A percentile compares a stretch with the other conserved stretches of the same genome.
These are phyloP conservation scores for Zaprionus bogoriensis DNA, from an alignment of 2,888 invertebrate genomes.

Conservation along the genomic window DNA sequence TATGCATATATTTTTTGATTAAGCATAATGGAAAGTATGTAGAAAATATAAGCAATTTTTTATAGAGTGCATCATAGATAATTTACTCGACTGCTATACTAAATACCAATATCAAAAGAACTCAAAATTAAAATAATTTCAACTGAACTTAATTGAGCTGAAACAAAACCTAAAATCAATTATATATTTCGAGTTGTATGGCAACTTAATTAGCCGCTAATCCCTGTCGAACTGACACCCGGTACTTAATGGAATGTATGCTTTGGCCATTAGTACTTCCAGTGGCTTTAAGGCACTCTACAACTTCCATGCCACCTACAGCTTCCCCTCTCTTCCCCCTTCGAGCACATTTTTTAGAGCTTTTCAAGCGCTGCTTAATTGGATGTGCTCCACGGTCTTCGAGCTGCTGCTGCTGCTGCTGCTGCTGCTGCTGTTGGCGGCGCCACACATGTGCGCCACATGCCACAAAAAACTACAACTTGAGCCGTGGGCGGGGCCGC, in stretches of 20 bases:
- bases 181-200: no score
- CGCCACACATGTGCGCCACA: conserved; percentile 52
- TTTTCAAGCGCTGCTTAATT: conserved; percentile 71
- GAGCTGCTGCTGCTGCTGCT: conserved; percentile 2
- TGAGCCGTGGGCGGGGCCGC: background rate
- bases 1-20: no score
- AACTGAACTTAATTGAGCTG: no score
- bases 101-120: no score
- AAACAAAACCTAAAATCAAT: no score
- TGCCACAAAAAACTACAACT: conserved; percentile 44
- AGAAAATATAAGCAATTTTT: no score
- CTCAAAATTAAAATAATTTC: no score
- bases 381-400: conserved; percentile 58
- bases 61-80: no score
- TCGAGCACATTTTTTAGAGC: conserved; percentile 63
- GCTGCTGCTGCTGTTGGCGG: conserved; percentile 15
- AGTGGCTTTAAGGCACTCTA: conserved; percentile 37
- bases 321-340: no score
- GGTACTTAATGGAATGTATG: background rate
- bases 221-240: background rate
- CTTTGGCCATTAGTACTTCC: conserved; percentile 3
- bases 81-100: no score
- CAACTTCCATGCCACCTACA: conserved; percentile 9
- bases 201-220: background rate
- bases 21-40: no score